phyloP scores from a whole-genome alignment of 2,113 vertebrate species.

The Mionectes macconnelli region DNA sequence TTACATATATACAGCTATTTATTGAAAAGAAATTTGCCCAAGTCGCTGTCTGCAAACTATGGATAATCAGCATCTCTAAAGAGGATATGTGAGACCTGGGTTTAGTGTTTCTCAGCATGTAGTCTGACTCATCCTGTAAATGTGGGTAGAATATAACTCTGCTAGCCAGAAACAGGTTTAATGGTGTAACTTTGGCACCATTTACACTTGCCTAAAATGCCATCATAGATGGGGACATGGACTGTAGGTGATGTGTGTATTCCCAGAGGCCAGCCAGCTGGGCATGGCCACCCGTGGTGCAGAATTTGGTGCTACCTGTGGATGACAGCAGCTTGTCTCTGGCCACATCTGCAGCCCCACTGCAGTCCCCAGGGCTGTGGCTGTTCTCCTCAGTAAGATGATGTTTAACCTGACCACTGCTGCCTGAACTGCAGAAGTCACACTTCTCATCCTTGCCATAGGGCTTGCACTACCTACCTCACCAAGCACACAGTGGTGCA shows the following conservation, averaged over 20 bases:
- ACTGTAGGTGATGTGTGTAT: not conserved
- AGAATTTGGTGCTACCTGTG: not conserved
- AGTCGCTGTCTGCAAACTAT: not conserved
- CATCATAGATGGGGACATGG: fast-evolving
- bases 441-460: not conserved
- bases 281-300: not conserved
- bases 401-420: not conserved
- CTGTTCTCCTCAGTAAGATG: not conserved
- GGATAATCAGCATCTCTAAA: not conserved
- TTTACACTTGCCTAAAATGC: not conserved
- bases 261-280: not conserved
- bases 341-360: not conserved
- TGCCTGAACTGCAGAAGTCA: not conserved
- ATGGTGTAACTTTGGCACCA: not conserved
- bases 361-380: not conserved
- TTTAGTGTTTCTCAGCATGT: not conserved
- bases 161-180: not conserved
- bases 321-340: not conserved
- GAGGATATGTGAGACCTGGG: fast-evolving
- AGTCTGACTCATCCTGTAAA: not conserved
- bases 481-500: fast-evolving
- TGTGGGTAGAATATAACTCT: not conserved
- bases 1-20: not conserved
- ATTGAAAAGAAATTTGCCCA: not conserved
- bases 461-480: not conserved